Base-by-base conservation (phyloP, 2,888 invertebrate species). In the Pachycephus smyrnensis region DNA sequence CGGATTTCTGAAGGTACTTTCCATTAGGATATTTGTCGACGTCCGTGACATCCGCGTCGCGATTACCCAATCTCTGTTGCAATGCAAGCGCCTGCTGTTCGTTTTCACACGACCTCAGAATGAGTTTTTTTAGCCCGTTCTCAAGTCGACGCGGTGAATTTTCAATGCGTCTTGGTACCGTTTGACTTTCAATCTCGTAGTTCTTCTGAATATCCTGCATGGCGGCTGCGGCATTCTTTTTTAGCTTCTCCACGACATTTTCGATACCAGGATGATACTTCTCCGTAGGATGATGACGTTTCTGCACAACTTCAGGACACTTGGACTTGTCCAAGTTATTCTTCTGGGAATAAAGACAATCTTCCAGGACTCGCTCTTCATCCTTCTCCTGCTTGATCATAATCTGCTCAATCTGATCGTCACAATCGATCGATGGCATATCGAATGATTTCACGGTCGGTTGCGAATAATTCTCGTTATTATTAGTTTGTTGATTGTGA, bases 201-300 rank as follows among this genome's bases (percentile, higher is more conserved):
- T 81, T 68, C 35, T 75, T 78, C 12, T 75, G 75, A 37, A 75
- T 69, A 76, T 85, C 84, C 32, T 84, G 84, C 4, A 84, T 82
- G 1, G 89, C 89, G 1, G 78, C 78, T 0, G 87, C 90, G 33
- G 89, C 89, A 68, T 90, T 90, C 79, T 90, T 91, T 80, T 91
- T 91, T 75, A 91, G 73, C 75, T 91, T 90, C 76, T 90, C 90
- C 4, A 90, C 90, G 12, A 90, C 90, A 73, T 90, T 90, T 75
- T 90, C 90, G 69, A 90, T 90, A 0, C 90, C 89, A 0, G 88
- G 85, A 78, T 90, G 89, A 71, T 77, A 83, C 73, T 88, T 89
- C 33, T 90, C 90, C 0, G 78, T 35, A 4, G 82, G 80, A 73
- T 86, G 84, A 73, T 82, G 84, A 33, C 71, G 31, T 15, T 71